Evolutionary conservation across 2,113 vertebrate species (phyloP).

Genomic region (Vulpes vulpes): DNA sequence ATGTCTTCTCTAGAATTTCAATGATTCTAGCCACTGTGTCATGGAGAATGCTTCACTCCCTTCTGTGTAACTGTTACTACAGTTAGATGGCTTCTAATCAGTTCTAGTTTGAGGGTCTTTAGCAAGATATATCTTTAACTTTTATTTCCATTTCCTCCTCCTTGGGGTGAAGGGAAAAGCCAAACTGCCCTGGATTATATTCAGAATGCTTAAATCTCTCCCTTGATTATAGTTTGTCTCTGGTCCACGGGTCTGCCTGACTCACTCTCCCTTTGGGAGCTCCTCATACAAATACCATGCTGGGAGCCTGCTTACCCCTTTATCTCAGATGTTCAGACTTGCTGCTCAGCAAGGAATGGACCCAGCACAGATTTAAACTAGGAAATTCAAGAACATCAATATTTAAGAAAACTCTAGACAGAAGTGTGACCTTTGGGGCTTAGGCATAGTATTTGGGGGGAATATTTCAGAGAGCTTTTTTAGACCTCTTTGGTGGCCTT

Average conservation of each 20-base stretch:
- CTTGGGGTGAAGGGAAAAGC: neutral
- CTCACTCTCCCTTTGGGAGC: neutral
- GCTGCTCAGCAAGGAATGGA: neutral
- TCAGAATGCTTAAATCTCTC: neutral
- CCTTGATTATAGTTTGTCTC: neutral
- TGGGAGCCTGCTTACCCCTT: fast-evolving
- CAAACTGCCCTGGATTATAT: neutral
- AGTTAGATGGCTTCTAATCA: neutral
- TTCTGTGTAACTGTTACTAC: neutral
- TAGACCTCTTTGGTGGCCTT: neutral
- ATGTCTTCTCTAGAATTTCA: neutral
- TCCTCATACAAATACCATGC: neutral
- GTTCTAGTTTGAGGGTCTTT: neutral
- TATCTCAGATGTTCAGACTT: neutral
- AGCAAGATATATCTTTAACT: neutral
- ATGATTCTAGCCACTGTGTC: neutral
- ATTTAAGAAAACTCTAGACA: neutral
- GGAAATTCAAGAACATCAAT: neutral
- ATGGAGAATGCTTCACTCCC: neutral
- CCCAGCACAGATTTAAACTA: neutral
- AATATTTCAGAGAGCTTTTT: neutral
- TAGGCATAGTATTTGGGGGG: neutral
- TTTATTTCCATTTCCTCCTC: neutral
- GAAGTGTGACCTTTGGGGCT: neutral
- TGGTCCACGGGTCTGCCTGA: neutral